Conservation (phyloP, 2,113 vertebrate species). For the Campylomormyrus tamandua region DNA sequence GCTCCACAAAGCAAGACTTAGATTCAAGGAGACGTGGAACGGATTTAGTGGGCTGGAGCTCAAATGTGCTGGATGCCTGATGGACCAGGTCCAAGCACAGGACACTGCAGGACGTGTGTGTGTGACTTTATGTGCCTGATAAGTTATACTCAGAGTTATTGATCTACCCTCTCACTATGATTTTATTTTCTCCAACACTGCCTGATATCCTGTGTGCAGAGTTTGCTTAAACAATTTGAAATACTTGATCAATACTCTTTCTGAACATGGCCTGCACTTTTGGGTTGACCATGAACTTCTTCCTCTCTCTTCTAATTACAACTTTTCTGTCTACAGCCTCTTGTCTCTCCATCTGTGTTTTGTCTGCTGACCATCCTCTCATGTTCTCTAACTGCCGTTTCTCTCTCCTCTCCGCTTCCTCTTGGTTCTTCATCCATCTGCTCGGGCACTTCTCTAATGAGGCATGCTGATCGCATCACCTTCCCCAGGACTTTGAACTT, state of each 20-base stretch:
- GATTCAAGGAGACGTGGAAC: conserved; percentile 25
- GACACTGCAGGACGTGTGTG: background rate
- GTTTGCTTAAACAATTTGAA: background rate
- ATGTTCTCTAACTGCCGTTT: background rate
- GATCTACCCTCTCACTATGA: background rate
- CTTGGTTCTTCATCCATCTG: background rate
- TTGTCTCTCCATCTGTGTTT: background rate
- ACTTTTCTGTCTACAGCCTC: background rate
- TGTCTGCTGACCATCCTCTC: background rate
- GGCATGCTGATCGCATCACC: conserved; percentile 55
- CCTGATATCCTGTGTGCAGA: background rate
- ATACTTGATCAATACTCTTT: background rate
- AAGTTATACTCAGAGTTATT: background rate
- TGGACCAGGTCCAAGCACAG: background rate
- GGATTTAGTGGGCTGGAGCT: conserved; percentile 12
- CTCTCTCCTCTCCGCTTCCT: background rate
- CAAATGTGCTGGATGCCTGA: background rate
- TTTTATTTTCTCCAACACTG: background rate
- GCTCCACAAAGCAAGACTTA: conserved; percentile 20
- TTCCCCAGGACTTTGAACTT: conserved; percentile 55
- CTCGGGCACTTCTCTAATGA: conserved; percentile 46
- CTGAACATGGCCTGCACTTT: background rate
- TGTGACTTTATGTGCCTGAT: background rate
- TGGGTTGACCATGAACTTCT: background rate
- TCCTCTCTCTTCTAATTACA: background rate